phyloP scores from a whole-genome alignment of 2,797 vertebrate species.

The Neosalanx taihuensis region DNA sequence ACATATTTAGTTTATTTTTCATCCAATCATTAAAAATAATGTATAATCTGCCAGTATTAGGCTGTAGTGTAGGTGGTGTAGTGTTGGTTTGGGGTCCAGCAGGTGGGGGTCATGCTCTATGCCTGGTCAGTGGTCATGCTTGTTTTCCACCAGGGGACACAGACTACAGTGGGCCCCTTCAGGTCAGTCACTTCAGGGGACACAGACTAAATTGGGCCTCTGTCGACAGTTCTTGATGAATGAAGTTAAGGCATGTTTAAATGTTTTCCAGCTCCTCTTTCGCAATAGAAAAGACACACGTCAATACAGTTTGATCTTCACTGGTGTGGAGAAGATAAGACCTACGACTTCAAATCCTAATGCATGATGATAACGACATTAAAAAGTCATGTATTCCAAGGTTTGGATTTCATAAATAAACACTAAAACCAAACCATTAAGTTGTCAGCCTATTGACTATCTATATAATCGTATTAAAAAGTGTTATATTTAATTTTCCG shows the following conservation, averaged over 20 bases:
- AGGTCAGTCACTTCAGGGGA: neutral
- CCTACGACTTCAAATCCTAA: too few species aligned
- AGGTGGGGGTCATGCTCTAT: too few species aligned
- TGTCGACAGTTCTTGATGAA: slow-evolving; percentile 13
- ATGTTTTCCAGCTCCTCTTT: slow-evolving; percentile 4
- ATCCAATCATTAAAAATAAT: too few species aligned
- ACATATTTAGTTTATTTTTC: too few species aligned
- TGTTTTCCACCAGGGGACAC: too few species aligned
- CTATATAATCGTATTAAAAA: too few species aligned
- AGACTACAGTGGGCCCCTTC: slow-evolving; percentile 22
- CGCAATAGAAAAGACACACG: slow-evolving; percentile 11
- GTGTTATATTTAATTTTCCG: neutral
- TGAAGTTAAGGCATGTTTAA: slow-evolving; percentile 12
- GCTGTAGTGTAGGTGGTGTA: too few species aligned
- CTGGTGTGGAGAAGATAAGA: neutral
- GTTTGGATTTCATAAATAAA: neutral
- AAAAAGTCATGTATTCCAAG: too few species aligned
- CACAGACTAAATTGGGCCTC: slow-evolving; percentile 22
- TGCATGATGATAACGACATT: too few species aligned
- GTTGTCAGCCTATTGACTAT: neutral
- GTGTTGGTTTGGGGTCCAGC: too few species aligned
- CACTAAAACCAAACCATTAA: neutral
- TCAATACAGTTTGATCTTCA: neutral
- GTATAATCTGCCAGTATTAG: too few species aligned
- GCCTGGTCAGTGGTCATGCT: too few species aligned